Percentiles rank a stretch among this genome's conserved stretches.
phyloP scores from a whole-genome alignment of 2,888 invertebrate genomes.

The Brachypalpus laphriformis region DNA sequence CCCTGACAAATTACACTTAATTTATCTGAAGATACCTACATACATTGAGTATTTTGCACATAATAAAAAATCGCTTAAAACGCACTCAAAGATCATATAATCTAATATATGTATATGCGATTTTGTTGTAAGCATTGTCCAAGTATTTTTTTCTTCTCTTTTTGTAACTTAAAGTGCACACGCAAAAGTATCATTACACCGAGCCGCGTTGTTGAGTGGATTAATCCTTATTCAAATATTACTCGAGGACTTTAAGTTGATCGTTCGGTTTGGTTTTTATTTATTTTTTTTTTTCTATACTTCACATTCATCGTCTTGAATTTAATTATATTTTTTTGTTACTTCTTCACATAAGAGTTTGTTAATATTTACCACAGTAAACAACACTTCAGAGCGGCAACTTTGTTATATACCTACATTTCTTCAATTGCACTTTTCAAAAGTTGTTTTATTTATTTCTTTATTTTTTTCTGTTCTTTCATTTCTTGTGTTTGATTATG shows the following conservation, averaged over 20 bases:
- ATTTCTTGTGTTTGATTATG: constrained; percentile 56
- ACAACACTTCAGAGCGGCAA: constrained; percentile 70
- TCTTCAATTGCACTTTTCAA: constrained; percentile 67
- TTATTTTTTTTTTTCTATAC: constrained; percentile 30
- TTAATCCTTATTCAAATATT: constrained; percentile 73
- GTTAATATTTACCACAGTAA: constrained; percentile 72
- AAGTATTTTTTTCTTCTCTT: constrained; percentile 21
- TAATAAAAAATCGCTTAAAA: constrained; percentile 70
- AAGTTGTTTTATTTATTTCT: constrained; percentile 19
- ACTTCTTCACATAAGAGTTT: constrained; percentile 66
- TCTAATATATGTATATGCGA: constrained; percentile 53
- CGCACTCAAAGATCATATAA: constrained; percentile 61
- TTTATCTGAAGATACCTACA: constrained; percentile 38
- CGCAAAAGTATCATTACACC: constrained; percentile 73
- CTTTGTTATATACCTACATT: constrained; percentile 64
- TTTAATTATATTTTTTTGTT: constrained; percentile 49
- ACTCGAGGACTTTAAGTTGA: constrained; percentile 70
- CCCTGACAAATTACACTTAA: constrained; percentile 31
- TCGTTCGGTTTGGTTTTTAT: constrained; percentile 38
- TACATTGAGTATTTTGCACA: constrained; percentile 62
- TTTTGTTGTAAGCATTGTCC: constrained; percentile 53
- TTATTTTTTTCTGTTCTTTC: constrained; percentile 13
- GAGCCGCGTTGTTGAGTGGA: constrained; percentile 67
- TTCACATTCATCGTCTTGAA: constrained; percentile 61
- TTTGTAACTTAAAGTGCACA: constrained; percentile 63